phyloP scores from a whole-genome alignment of 2,888 invertebrate genomes.

The Parnassius glacialis region DNA sequence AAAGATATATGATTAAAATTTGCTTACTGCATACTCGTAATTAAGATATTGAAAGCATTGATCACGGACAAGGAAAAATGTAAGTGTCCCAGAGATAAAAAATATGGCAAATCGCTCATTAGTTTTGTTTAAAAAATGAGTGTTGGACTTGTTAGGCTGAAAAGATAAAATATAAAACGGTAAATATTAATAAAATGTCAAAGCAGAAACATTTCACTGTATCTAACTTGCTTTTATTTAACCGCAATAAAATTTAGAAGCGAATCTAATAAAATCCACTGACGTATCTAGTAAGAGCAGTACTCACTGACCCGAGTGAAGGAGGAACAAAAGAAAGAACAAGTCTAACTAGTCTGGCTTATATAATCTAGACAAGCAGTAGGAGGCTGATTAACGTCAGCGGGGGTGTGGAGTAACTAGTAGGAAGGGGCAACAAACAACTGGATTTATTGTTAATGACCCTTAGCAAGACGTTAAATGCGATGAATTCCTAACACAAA shows the following conservation, averaged over 20 bases:
- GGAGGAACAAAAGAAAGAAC: conserved; percentile 50
- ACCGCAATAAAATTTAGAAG: conserved; percentile 15
- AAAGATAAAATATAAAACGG: too few relatives aligned
- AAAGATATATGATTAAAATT: too few relatives aligned
- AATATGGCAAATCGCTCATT: too few relatives aligned
- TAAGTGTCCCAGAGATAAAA: too few relatives aligned
- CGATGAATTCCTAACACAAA: conserved; percentile 59
- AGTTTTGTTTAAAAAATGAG: too few relatives aligned
- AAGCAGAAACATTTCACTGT: too few relatives aligned
- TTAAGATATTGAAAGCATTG: too few relatives aligned
- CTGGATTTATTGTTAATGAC: conserved; percentile 73
- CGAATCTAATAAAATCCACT: conserved; percentile 52
- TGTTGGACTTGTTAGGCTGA: too few relatives aligned
- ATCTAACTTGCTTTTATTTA: not conserved
- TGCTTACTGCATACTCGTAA: too few relatives aligned
- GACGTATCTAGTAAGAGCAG: conserved; percentile 31
- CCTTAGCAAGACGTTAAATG: conserved; percentile 60
- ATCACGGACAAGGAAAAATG: too few relatives aligned
- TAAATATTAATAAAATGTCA: too few relatives aligned
- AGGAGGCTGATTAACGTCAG: conserved; percentile 72
- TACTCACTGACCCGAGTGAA: conserved; percentile 48
- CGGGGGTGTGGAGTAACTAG: conserved; percentile 46
- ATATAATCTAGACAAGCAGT: conserved; percentile 59
- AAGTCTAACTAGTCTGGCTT: conserved; percentile 49
- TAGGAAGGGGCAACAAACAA: conserved; percentile 57